Evolutionary conservation across 2,888 invertebrate genomes (phyloP), one percentile per base, ranked within the genome.

Genomic region (Bruchidius siliquastri): DNA sequence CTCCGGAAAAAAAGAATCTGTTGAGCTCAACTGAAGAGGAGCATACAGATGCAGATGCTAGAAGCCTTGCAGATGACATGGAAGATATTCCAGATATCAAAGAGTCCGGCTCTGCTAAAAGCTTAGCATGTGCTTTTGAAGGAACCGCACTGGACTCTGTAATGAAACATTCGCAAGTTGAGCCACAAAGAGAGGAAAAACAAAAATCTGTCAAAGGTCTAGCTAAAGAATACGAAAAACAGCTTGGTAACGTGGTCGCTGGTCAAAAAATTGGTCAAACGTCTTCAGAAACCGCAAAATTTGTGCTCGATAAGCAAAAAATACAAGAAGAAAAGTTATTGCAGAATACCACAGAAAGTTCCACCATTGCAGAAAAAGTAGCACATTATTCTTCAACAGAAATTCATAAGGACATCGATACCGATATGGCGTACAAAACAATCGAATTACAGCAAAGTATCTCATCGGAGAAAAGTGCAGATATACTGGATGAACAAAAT

Each of bases 1-100:
- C 86, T 0, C 88, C 88, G 2, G 88, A 88, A 81, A 85, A 86
- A 73, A 89, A 89, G 83, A 84, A 87, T 6, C 73, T 83, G 30
- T 67, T 77, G 13, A 76, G 77, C 70, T 78, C 78, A 66, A 71
- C 80, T 66, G 78, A 81, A 72, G 80, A 81, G 22, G 80, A 81
- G 74, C 76, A 79, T 71, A 77, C 78, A 71, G 77, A 75, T 30
- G 74, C 77, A 72, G 76, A 77, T 72, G 77, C 77, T 75, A 75
- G 74, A 73, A 75, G 76, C 68, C 77, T 79, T 32, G 77, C 78
- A 21, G 77, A 79, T 71, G 76, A 76, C 4, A 74, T 74, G 69
- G 75, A 76, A 18, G 81, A 81, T 68, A 76, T 79, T n/a, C 67
- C 72, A 20, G 80, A 81, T 66, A 26, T 26, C 8, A 26, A 26